phyloP scores from a whole-genome alignment of 2,888 invertebrate species.

The Pristionchus maxplancki region DNA sequence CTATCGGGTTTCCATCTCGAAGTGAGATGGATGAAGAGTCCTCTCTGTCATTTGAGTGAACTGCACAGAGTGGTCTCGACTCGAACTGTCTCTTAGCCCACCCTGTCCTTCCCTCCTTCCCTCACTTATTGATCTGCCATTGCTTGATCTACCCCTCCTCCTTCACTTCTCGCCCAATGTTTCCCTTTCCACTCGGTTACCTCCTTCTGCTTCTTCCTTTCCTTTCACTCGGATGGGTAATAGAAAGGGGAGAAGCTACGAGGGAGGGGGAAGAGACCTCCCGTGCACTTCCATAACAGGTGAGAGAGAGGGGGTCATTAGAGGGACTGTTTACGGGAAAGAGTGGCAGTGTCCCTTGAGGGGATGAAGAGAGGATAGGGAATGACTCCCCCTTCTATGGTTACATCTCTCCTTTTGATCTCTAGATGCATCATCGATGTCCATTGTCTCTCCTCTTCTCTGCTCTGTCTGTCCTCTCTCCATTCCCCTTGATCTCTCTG shows the following conservation, averaged over 20 bases:
- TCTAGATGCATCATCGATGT: not conserved
- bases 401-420: slow-evolving; percentile 2
- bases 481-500: not conserved
- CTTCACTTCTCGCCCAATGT: not conserved
- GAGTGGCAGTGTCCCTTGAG: not conserved
- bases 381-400: not conserved
- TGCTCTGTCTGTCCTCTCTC: not conserved
- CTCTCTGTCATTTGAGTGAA: not conserved
- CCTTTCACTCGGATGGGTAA: slow-evolving; percentile 18
- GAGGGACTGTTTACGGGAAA: not conserved
- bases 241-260: not conserved
- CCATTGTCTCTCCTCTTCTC: slow-evolving; percentile 41
- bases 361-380: not conserved
- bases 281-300: slow-evolving; percentile 11
- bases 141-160: not conserved
- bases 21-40: slow-evolving; percentile 26
- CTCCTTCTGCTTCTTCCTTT: slow-evolving; percentile 32
- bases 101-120: not conserved
- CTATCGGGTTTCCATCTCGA: slow-evolving; percentile 43
- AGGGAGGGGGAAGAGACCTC: not conserved
- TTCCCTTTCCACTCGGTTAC: slow-evolving; percentile 33
- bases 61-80: not conserved
- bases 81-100: not conserved
- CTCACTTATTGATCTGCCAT: not conserved
- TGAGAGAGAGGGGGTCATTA: not conserved